These are phyloP conservation scores for Promerops cafer DNA, from an alignment of 2,113 vertebrate genomes.

Conservation along the genomic window DNA sequence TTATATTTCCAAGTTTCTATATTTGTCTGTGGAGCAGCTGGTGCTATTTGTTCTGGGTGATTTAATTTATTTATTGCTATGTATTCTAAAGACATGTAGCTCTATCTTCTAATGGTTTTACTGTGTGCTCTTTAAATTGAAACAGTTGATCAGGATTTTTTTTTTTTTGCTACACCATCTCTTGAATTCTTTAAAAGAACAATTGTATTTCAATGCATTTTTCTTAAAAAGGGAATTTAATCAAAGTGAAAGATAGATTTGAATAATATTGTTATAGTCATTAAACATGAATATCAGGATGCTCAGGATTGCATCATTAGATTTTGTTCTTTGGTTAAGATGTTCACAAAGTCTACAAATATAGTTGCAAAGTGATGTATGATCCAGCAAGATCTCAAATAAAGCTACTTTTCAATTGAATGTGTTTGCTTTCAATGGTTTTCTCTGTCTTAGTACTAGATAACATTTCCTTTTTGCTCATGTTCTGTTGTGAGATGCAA, in stretches of 20 bases:
- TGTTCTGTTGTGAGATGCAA: neutral
- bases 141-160: neutral
- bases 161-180: neutral
- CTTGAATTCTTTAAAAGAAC: neutral
- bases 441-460: neutral
- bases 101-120: conserved; percentile 34
- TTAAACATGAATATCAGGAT: neutral
- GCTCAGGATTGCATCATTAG: neutral
- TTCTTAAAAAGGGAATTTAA: neutral
- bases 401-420: neutral
- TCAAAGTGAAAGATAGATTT: neutral
- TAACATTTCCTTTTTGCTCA: neutral
- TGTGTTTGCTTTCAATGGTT: neutral
- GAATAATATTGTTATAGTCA: neutral
- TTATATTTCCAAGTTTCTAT: conserved; percentile 33
- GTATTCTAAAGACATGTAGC: conserved; percentile 34
- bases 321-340: neutral
- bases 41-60: conserved; percentile 38
- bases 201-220: neutral
- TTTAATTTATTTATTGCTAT: conserved; percentile 59
- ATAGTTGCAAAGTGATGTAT: neutral
- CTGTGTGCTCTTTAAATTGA: conserved; percentile 18
- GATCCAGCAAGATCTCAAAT: neutral
- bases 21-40: conserved; percentile 31
- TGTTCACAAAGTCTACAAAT: neutral